Evolutionary conservation across 2,113 vertebrate genomes (phyloP).

Genomic region (Miniopterus natalensis): DNA sequence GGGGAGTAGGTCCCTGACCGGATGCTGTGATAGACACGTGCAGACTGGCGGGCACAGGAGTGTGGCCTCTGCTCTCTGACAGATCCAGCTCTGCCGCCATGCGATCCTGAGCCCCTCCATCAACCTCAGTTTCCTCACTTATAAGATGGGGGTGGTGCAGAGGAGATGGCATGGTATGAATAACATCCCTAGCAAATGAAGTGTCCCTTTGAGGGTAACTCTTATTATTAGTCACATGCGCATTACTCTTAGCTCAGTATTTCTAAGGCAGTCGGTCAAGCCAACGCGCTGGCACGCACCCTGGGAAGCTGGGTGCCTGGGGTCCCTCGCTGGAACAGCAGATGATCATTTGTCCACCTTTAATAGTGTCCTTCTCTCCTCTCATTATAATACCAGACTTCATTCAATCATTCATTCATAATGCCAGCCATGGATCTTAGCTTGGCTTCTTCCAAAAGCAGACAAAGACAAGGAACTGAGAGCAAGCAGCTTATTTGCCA

Average conservation of each 20-base stretch:
- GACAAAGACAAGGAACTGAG: background rate
- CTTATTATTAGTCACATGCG: background rate
- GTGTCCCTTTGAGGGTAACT: background rate
- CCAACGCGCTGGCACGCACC: background rate
- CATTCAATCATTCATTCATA: background rate
- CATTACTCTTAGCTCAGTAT: background rate
- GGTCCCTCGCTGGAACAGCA: background rate
- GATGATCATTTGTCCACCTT: background rate
- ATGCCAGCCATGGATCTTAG: background rate
- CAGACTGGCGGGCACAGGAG: background rate
- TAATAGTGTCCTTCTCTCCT: background rate
- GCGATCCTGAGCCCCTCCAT: background rate
- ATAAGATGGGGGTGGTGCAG: background rate
- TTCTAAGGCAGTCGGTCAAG: background rate
- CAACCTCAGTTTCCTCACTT: background rate
- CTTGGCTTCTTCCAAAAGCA: background rate
- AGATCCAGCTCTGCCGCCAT: background rate
- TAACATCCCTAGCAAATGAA: conserved; percentile 3
- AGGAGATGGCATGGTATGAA: background rate
- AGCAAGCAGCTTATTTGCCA: background rate
- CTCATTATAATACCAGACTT: background rate
- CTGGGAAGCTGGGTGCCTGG: background rate
- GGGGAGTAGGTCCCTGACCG: background rate
- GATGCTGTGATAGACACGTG: background rate
- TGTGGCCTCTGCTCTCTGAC: background rate